Conservation (phyloP, 2,113 vertebrate species). For the Catharus bicknelli region DNA sequence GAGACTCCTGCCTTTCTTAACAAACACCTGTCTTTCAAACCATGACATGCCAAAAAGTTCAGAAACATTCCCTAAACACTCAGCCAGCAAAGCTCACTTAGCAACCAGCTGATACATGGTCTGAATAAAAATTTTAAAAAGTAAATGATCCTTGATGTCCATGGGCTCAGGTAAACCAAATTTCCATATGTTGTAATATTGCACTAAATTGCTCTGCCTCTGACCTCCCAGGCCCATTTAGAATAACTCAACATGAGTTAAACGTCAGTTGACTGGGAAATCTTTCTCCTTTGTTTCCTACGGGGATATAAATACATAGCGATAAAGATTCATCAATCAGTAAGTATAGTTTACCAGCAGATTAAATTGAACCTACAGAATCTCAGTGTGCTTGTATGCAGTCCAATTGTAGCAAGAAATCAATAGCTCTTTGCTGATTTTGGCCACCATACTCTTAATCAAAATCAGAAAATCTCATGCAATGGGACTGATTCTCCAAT, state of each 20-base stretch:
- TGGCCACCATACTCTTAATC: not conserved
- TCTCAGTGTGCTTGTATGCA: not conserved
- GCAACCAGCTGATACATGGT: not conserved
- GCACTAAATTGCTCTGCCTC: not conserved
- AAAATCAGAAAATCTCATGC: not conserved
- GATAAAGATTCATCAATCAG: not conserved
- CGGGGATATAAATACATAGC: not conserved
- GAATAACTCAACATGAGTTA: not conserved
- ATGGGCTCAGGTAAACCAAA: not conserved
- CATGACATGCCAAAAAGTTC: not conserved
- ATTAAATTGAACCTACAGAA: not conserved
- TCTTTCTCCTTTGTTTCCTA: not conserved
- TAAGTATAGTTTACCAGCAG: not conserved
- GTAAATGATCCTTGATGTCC: not conserved
- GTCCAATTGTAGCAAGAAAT: not conserved
- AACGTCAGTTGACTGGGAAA: not conserved
- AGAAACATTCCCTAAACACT: not conserved
- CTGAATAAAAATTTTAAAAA: not conserved
- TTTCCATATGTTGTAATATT: not conserved
- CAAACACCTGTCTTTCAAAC: no score
- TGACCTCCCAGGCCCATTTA: fast-evolving
- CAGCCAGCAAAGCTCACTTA: not conserved
- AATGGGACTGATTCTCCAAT: not conserved
- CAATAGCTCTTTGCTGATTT: not conserved
- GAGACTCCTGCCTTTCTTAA: no score